Evolutionary conservation across 35 echinoderm and acorn worm genomes (phyloP), one percentile per base, ranked within the genome.

Genomic region (Patiria miniata): DNA sequence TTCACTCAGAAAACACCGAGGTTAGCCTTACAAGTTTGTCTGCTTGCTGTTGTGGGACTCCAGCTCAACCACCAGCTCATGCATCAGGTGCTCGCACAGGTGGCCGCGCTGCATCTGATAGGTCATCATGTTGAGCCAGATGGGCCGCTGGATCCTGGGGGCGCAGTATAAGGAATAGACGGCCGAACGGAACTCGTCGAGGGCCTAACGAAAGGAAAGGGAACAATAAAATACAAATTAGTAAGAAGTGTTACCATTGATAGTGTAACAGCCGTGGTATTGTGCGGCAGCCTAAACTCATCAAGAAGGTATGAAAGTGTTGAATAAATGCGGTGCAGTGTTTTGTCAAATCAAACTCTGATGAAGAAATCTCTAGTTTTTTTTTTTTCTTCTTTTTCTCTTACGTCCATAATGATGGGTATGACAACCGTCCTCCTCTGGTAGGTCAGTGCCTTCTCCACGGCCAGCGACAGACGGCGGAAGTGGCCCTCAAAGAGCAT

Each of bases 71-170:
- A 85, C 77, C 2, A 95, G 44, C 68, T 91, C 76, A 57, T 87
- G 85, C 30, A 99, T 82, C 30, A 99, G 93, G 59, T 94, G 92
- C 26, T 94, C 85, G 37, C 92, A 94, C 6, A 99, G 83, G 34
- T 89, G 90, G 54, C 87, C 86, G 51, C 92, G 85, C 86, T 99
- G 96, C 51, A 87, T 87, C n/a, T 89, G 92, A 55, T 87, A 95
- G 50, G 81, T 92, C 89, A 94, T 99, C 89, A 94, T 87, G 50
- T 99, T 94, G 36, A 99, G 84, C 96, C 96, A 95, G 34, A 95
- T 89, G 0, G 96, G 96, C 39, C 86, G 82, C 77, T 99, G 89
- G 56, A 99, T 99, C 37, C 92, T 61, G 16, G 96, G 95, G 0
- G 96, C 90, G 32, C 69, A 65, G 89, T 94, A 98, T 8, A 98